Conservation (phyloP, 2,888 invertebrate species). For the Deilephila porcellus region DNA sequence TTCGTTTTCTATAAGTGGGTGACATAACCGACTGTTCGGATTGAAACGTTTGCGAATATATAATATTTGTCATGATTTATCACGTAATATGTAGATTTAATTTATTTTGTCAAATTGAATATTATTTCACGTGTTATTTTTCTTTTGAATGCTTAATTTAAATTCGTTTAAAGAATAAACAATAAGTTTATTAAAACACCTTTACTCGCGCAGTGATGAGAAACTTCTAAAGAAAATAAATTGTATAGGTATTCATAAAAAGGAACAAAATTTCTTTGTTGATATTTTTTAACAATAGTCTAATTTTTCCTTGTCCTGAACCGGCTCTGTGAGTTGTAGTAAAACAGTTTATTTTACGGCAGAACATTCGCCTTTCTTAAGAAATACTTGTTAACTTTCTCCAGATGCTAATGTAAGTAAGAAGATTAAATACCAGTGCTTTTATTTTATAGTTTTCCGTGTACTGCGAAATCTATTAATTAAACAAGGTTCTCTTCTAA, state of each 20-base stretch:
- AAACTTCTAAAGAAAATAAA: not conserved
- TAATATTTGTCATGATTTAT: not conserved
- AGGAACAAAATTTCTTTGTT: not conserved
- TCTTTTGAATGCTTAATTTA: too few relatives aligned
- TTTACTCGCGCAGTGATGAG: not conserved
- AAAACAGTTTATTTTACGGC: slow-evolving; percentile 1
- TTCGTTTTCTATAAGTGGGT: not conserved
- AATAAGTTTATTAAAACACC: not conserved
- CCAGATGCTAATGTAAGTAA: not conserved
- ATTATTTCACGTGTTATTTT: too few relatives aligned
- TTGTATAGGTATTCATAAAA: not conserved
- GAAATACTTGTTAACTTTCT: not conserved
- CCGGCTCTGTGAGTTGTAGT: not conserved
- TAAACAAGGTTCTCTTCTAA: not conserved
- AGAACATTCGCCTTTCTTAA: not conserved
- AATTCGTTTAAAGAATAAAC: too few relatives aligned
- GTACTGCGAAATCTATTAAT: not conserved
- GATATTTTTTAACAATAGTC: not conserved
- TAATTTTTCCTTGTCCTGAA: not conserved
- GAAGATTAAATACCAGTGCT: not conserved
- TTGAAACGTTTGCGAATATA: not conserved
- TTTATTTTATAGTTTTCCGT: not conserved
- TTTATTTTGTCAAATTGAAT: too few relatives aligned
- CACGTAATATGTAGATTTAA: too few relatives aligned
- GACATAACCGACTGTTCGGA: not conserved